These are phyloP conservation scores for Tubiluchus corallicola DNA, from an alignment of 2,888 invertebrate genomes.

Conservation along the genomic window DNA sequence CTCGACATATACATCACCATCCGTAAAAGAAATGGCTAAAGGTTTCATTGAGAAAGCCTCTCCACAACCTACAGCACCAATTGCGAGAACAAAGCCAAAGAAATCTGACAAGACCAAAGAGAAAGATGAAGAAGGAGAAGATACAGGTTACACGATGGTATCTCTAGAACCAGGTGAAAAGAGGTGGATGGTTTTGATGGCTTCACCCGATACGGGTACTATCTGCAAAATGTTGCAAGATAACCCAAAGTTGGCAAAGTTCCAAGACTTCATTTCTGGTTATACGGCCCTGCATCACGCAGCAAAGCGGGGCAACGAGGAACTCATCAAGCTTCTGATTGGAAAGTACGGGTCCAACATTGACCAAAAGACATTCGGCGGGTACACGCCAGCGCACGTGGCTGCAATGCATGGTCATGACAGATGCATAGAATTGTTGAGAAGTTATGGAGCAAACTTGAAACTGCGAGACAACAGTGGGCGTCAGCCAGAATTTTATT, in stretches of 20 bases:
- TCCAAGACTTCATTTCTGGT: slow-evolving; percentile 1
- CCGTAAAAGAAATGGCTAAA: too few species aligned
- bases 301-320: not conserved
- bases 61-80: too few species aligned
- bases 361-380: not conserved
- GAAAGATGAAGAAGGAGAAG: too few species aligned
- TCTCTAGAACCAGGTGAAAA: too few species aligned
- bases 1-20: too few species aligned
- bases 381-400: not conserved
- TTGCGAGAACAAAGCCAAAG: too few species aligned
- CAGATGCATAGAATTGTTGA: not conserved
- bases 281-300: not conserved
- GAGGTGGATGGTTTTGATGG: not conserved
- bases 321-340: not conserved
- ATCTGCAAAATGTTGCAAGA: not conserved
- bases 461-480: too few species aligned
- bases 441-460: too few species aligned
- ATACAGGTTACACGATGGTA: too few species aligned
- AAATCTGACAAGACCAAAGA: too few species aligned
- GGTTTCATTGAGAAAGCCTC: too few species aligned
- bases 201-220: not conserved
- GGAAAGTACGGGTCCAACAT: not conserved
- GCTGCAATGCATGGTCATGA: not conserved
- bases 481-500: too few species aligned
- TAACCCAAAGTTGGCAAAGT: slow-evolving; percentile 1